A percentile compares a stretch with the other conserved stretches of the same genome.
phyloP scores from a whole-genome alignment of 2,888 invertebrate genomes.

The Agrochola litura region DNA sequence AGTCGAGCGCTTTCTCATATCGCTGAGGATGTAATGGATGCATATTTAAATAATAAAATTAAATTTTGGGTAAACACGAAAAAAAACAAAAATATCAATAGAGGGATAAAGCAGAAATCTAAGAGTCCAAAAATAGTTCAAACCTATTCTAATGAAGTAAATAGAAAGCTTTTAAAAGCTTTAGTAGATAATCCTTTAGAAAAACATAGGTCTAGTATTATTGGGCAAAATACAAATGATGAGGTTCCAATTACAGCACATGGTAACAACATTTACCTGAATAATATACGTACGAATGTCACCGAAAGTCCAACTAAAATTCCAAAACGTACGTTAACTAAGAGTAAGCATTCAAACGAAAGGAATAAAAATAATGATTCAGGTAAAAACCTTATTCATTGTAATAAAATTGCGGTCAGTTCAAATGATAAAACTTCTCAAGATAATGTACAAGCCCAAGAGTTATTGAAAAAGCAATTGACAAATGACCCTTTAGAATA shows the following conservation, averaged over 20 bases:
- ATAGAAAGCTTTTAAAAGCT: not conserved
- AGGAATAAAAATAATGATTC: not conserved
- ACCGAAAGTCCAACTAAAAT: not conserved
- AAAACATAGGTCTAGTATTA: not conserved
- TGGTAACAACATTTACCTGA: not conserved
- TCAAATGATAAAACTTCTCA: not conserved
- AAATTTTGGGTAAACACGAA: slow-evolving; percentile 5
- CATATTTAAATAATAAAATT: not conserved
- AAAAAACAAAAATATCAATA: not conserved
- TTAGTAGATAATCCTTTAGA: not conserved
- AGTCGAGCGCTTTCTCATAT: slow-evolving; percentile 2
- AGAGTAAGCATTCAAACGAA: not conserved
- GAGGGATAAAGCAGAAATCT: not conserved
- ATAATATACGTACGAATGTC: not conserved
- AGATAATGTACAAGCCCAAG: not conserved
- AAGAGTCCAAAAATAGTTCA: not conserved
- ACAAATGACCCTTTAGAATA: not conserved
- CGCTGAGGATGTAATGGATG: not conserved
- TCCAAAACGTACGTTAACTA: not conserved
- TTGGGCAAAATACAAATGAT: not conserved
- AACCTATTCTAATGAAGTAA: not conserved
- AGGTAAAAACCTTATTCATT: not conserved
- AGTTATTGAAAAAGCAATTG: not conserved
- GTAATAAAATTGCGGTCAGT: not conserved
- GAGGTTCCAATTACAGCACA: not conserved